Percentiles rank a stretch among this genome's conserved stretches.
phyloP scores from a whole-genome alignment of 2,888 invertebrate species.

The Melikaiella ostensackeni region DNA sequence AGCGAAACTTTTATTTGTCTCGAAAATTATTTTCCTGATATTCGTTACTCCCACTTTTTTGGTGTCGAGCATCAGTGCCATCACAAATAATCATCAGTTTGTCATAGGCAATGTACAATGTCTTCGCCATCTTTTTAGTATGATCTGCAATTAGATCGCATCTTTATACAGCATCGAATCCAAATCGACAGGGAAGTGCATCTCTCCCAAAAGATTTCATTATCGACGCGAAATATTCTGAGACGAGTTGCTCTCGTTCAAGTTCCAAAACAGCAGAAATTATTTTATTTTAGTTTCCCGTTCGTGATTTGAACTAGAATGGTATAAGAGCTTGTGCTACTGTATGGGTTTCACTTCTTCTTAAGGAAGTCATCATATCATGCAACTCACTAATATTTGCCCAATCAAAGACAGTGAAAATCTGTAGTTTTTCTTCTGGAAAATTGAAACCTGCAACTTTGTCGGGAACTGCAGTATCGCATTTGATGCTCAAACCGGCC shows the following conservation, averaged over 20 bases:
- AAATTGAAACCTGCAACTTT: slow-evolving; percentile 44
- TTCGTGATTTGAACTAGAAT: slow-evolving; percentile 54
- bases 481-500: slow-evolving; percentile 20
- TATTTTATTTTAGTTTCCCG: slow-evolving; percentile 48
- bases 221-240: slow-evolving; percentile 50
- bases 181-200: slow-evolving; percentile 56
- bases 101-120: slow-evolving; percentile 45
- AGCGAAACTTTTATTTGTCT: slow-evolving; percentile 56
- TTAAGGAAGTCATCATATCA: slow-evolving; percentile 45
- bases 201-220: slow-evolving; percentile 56
- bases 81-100: slow-evolving; percentile 53
- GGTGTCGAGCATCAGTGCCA: slow-evolving; percentile 52
- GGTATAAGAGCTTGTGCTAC: slow-evolving; percentile 50
- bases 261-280: slow-evolving; percentile 48
- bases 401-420: slow-evolving; percentile 49
- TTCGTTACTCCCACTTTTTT: slow-evolving; percentile 48
- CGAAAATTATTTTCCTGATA: slow-evolving; percentile 50
- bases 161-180: slow-evolving; percentile 43
- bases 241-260: slow-evolving; percentile 51
- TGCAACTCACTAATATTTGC: slow-evolving; percentile 45
- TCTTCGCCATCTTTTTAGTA: slow-evolving; percentile 46
- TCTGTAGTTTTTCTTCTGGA: slow-evolving; percentile 45
- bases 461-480: slow-evolving; percentile 1
- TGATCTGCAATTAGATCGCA: slow-evolving; percentile 50
- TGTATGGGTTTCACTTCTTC: slow-evolving; percentile 44